phyloP scores from a whole-genome alignment of 2,113 vertebrate genomes.

The Athene cunicularia region DNA sequence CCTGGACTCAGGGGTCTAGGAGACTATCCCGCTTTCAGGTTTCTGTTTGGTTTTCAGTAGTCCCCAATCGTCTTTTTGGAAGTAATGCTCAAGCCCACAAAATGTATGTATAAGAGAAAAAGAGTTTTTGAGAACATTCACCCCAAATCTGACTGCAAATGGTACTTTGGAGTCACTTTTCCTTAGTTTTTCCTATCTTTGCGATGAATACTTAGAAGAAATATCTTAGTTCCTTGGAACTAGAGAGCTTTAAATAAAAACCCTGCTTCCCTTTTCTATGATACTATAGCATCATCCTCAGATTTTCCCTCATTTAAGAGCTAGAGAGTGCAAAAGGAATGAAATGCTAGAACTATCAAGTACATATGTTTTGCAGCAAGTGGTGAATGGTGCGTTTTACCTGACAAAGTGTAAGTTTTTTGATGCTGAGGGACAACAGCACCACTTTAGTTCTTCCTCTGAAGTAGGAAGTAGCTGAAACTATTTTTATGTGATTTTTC shows the following conservation, averaged over 20 bases:
- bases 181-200: neutral
- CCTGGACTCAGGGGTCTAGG: neutral
- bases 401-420: neutral
- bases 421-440: neutral
- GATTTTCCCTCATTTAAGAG: neutral
- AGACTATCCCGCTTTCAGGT: neutral
- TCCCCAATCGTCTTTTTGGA: neutral
- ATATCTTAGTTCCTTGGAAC: neutral
- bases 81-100: neutral
- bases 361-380: neutral
- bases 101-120: neutral
- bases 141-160: neutral
- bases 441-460: neutral
- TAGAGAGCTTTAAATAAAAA: neutral
- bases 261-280: neutral
- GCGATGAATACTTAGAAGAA: neutral
- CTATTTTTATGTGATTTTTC: conserved; percentile 7
- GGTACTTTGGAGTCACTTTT: neutral
- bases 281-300: neutral
- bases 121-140: neutral
- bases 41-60: neutral
- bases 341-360: neutral
- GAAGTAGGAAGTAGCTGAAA: neutral
- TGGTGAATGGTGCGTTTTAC: neutral
- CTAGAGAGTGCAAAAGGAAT: neutral